Evolutionary conservation across 1,140 invertebrate species (phyloP), one percentile per base, ranked within the genome.

Genomic region (Carcinoscorpius rotundicauda): DNA sequence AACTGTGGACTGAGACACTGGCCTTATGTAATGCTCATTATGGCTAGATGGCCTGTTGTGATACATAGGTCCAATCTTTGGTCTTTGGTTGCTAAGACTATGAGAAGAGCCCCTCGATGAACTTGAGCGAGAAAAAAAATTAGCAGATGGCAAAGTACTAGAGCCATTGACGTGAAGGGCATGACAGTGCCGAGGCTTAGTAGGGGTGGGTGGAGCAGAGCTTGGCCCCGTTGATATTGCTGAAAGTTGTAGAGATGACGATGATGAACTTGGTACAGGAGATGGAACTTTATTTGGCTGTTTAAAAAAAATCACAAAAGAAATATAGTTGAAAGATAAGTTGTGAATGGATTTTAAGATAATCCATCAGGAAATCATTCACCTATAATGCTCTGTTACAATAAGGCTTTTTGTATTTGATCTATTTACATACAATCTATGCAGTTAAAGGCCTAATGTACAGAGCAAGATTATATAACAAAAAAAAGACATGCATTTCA

Each of bases 121-220:
- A 29, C 29, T 29, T 29, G 29, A 29, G 29, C 29, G 29, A 29
- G 29, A 29, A 29, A 29, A 29, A 29, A 2, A 2, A 29, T 29
- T 29, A 29, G 29, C 29, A 6, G 53, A 6, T 55, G 53, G 53
- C 6, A n/a, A n/a, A 55, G 53, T 55, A n/a, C n/a, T n/a, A 6
- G 53, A 55, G n/a, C 6, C 6, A 55, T n/a, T 55, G n/a, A 55
- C 3, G 53, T 6, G 6, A n/a, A n/a, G 6, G 6, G 6, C 6
- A 55, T 6, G n/a, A n/a, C 8, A 51, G 29, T 61, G 67, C 53
- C 58, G 68, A 29, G n/a, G 55, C 8, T 65, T 68, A 3, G 62
- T 62, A 3, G 67, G 67, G 55, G 64, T 68, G 55, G 67, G 62
- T n/a, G 67, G 67, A 4, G 64, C 67, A 52, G 67, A 68, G 60